A percentile compares a stretch with the other conserved stretches of the same genome.
Conservation (phyloP, 2,797 vertebrate species). For the Trachurus trachurus region DNA sequence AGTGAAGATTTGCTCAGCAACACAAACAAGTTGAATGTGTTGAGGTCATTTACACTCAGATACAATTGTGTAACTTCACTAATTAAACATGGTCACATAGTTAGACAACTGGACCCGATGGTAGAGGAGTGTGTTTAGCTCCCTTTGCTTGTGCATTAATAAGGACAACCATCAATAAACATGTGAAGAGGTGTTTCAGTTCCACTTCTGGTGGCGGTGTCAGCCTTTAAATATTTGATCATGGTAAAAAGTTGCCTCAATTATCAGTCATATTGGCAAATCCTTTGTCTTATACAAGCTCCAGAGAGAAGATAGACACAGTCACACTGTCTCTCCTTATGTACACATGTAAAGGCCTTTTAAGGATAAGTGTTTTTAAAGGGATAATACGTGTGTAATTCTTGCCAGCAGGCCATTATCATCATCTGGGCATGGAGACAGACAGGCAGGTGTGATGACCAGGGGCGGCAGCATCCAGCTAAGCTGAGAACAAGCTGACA, state of each 20-base stretch:
- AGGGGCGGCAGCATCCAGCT: constrained; percentile 12
- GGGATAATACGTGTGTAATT: constrained; percentile 1
- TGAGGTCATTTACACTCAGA: not conserved
- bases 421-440: constrained; percentile 17
- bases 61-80: not conserved
- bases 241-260: not conserved
- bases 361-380: constrained; percentile 14
- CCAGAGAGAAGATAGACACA: not conserved
- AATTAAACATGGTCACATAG: not conserved
- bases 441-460: constrained; percentile 43
- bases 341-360: not conserved
- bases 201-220: not conserved
- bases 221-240: constrained; percentile 21
- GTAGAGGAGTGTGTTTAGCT: constrained; percentile 1
- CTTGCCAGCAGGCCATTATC: constrained; percentile 27
- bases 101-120: not conserved
- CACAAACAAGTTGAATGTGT: not conserved
- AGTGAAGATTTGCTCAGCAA: not conserved
- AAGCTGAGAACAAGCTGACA: constrained; percentile 45
- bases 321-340: not conserved
- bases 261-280: not conserved
- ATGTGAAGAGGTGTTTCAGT: not conserved
- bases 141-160: not conserved
- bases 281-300: not conserved
- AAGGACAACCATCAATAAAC: constrained; percentile 1